phyloP scores from a whole-genome alignment of 2,113 vertebrate species.

The Eupsittula cactorum region DNA sequence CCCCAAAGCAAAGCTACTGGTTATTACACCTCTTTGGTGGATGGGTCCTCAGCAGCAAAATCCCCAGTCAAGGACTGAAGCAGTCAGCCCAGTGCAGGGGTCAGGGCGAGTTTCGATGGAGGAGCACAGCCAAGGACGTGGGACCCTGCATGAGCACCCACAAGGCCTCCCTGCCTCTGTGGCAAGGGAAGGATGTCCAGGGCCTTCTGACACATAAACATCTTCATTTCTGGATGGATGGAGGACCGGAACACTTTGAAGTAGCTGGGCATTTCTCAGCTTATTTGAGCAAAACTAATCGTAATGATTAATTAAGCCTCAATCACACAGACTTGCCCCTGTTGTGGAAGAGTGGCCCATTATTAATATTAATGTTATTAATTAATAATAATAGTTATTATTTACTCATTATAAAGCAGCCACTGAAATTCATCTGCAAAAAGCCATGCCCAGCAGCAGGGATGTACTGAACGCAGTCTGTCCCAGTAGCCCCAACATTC shows the following conservation, averaged over 20 bases:
- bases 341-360: not conserved
- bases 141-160: fast-evolving
- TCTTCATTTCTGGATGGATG: not conserved
- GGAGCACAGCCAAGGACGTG: not conserved
- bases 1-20: not conserved
- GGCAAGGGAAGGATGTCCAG: not conserved
- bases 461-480: fast-evolving
- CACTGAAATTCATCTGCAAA: not conserved
- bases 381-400: not conserved
- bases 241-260: not conserved
- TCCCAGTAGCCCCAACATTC: fast-evolving
- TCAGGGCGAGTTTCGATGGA: fast-evolving
- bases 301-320: conserved; percentile 33
- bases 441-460: fast-evolving
- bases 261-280: not conserved
- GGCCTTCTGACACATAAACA: not conserved
- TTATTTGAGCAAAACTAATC: conserved; percentile 33
- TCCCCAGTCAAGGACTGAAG: fast-evolving
- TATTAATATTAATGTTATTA: conserved; percentile 45
- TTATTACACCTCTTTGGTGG: fast-evolving
- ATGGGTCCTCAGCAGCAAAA: too few species aligned
- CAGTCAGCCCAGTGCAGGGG: fast-evolving
- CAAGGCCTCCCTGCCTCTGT: fast-evolving
- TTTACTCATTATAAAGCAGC: not conserved
- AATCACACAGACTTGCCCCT: conserved; percentile 7